Evolutionary conservation across 30 jellyfish, hydroid and myxozoan species (phyloP), one percentile per base, ranked within the genome.

Genomic region (Aurelia aurita): DNA sequence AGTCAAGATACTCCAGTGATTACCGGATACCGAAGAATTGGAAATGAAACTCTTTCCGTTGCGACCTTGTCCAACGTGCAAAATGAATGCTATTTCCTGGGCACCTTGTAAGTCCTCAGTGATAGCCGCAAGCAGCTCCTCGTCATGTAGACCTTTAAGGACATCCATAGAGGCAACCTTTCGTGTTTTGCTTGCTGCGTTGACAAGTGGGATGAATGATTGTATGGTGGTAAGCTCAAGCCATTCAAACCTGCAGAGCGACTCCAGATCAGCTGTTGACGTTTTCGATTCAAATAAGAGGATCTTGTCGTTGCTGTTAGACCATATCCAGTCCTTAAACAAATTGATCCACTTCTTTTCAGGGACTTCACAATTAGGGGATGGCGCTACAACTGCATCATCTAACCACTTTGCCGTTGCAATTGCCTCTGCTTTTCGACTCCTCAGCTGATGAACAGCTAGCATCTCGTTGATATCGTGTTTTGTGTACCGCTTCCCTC

Each of bases 281-380:
- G 64, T 12, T 53, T 53, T 53, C 7, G 64, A 53, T 53, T 53
- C 64, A 53, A 53, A 53, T 12, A 53, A 53, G 64, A 53, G 64
- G 64, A 53, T 12, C 64, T 16, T 53, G 25, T 53, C 64, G 64
- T 53, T 53, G 25, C 0, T 20, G 3, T 53, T 16, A 53, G 64
- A 53, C 64, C 64, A 53, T 53, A 53, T 53, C 64, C 64, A 53
- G 25, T 53, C 64, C 64, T 53, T 53, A 53, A 53, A 53, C 25
- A 53, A 53, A 5, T 53, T 12, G 7, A 12, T 53, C 23, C 64
- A 53, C 64, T 53, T 53, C 64, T 53, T 53, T 20, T 53, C 64
- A 20, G 64, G 64, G 64, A 53, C 64, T 53, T 14, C 20, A 53
- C 64, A 53, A 53, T 53, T 53, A 2, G 43, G 43, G 3, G 43